These are phyloP conservation scores for Oscheius sp. DNA, from an alignment of 2,888 invertebrate genomes.

Conservation along the genomic window DNA sequence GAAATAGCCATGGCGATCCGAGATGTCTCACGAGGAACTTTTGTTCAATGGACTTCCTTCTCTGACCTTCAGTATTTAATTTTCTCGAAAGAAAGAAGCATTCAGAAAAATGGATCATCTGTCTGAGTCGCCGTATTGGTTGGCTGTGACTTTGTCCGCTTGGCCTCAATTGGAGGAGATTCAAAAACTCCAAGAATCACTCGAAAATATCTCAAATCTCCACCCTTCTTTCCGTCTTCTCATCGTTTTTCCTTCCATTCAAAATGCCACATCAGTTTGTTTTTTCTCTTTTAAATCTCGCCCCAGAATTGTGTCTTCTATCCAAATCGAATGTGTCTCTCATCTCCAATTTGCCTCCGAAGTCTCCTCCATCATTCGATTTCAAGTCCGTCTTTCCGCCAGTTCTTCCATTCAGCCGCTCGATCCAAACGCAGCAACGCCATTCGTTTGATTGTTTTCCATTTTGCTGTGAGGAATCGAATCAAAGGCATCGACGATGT, in stretches of 20 bases:
- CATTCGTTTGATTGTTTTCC: conserved; percentile 1
- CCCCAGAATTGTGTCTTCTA: not conserved
- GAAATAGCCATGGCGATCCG: not conserved
- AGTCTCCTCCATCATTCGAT: not conserved
- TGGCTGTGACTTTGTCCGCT: not conserved
- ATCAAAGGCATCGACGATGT: not conserved
- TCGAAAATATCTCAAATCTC: not conserved
- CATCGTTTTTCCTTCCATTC: not conserved
- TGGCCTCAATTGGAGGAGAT: not conserved
- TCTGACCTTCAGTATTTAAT: not conserved
- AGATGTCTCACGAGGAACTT: not conserved
- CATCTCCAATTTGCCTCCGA: not conserved
- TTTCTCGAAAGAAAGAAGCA: not conserved
- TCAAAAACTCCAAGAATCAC: not conserved
- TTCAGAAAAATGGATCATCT: not conserved
- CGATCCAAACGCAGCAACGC: not conserved
- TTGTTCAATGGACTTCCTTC: conserved; percentile 19
- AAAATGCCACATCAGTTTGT: not conserved
- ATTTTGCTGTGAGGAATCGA: conserved; percentile 4
- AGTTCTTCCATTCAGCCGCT: conserved; percentile 5
- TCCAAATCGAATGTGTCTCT: conserved; percentile 12
- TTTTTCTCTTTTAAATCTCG: not conserved
- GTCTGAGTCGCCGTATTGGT: not conserved
- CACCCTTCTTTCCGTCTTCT: conserved; percentile 6
- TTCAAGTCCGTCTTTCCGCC: not conserved